Evolutionary conservation across 1,140 invertebrate genomes (phyloP).

Genomic region (Elymnias hypermnestra): DNA sequence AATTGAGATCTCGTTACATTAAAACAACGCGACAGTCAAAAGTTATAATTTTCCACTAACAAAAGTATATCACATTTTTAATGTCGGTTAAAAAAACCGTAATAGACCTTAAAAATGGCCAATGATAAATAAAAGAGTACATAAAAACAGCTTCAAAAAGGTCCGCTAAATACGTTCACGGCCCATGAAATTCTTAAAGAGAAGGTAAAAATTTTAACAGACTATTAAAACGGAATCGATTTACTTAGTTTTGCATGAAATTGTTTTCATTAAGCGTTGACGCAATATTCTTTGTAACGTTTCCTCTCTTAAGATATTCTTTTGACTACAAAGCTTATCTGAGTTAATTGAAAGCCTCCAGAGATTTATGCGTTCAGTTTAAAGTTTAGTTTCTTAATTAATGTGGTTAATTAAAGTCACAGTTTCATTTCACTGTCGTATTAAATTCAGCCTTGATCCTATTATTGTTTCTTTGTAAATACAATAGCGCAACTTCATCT

Average conservation of each 20-base stretch:
- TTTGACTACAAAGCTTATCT: constrained; percentile 41
- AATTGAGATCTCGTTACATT: no score
- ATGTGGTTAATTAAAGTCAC: constrained; percentile 16
- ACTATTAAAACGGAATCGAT: constrained; percentile 28
- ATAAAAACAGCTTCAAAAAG: not conserved
- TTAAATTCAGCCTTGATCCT: no score
- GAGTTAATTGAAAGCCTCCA: constrained; percentile 29
- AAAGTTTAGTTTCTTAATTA: constrained; percentile 16
- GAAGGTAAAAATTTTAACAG: constrained; percentile 16
- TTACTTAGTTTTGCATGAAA: constrained; percentile 51
- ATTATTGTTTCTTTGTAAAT: no score
- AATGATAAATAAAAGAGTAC: not conserved
- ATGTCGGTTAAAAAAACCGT: no score
- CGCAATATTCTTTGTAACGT: constrained; percentile 32
- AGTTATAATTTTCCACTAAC: no score
- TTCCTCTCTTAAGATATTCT: constrained; percentile 44
- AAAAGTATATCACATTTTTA: no score
- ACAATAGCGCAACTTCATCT: no score
- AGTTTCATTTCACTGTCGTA: not conserved
- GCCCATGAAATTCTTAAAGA: not conserved
- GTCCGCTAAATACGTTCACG: not conserved
- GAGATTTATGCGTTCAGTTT: constrained; percentile 25
- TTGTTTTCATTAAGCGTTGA: constrained; percentile 52
- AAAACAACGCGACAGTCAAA: no score
- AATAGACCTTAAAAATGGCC: not conserved